phyloP scores from a whole-genome alignment of 2,113 vertebrate species.

The Cinclus cinclus region DNA sequence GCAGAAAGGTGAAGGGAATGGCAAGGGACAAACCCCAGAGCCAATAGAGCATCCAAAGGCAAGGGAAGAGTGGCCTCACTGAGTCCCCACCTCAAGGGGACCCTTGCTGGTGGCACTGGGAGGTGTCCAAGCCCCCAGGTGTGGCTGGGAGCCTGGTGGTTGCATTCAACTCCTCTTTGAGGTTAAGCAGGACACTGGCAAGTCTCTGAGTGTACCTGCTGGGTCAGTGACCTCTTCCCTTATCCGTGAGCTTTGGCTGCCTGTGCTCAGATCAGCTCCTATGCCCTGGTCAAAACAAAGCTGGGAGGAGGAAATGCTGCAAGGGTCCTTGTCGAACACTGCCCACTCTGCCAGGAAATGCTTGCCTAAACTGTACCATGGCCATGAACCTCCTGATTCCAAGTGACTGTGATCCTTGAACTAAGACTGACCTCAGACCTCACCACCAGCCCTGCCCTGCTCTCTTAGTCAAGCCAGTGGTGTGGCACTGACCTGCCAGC shows the following conservation, averaged over 20 bases:
- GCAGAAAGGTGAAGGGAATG: not conserved
- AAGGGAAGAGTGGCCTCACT: not conserved
- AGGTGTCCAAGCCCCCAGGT: not conserved
- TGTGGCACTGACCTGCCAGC: not conserved
- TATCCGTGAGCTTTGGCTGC: fast-evolving
- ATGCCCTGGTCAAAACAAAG: not conserved
- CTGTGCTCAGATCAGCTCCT: not conserved
- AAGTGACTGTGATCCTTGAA: not conserved
- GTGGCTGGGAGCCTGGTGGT: not conserved
- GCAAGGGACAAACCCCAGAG: not conserved
- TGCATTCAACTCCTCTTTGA: not conserved
- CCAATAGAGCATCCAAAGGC: not conserved
- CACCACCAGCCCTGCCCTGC: fast-evolving
- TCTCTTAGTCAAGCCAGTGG: fast-evolving
- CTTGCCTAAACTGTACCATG: not conserved
- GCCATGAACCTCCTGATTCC: not conserved
- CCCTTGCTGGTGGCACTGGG: not conserved
- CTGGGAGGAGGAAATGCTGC: not conserved
- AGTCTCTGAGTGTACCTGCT: not conserved
- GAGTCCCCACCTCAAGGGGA: not conserved
- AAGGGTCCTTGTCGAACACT: not conserved
- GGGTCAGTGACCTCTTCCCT: not conserved
- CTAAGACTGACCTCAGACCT: not conserved
- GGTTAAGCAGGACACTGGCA: not conserved
- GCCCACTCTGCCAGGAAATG: not conserved